Conservation (phyloP, 2,113 vertebrate species). For the Anolis sagrei region DNA sequence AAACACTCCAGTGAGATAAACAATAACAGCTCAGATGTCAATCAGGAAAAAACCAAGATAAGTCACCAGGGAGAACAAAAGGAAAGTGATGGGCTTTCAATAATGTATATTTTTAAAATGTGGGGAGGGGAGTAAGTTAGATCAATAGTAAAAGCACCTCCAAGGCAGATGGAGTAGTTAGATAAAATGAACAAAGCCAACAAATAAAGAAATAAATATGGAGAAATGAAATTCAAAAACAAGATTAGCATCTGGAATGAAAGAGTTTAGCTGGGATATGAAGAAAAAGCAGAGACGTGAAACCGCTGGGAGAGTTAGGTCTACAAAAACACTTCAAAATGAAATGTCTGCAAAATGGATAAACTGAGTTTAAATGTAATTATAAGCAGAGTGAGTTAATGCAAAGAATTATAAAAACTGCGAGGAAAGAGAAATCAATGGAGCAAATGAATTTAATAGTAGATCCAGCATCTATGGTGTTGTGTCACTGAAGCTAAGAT, state of each 20-base stretch:
- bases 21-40: neutral
- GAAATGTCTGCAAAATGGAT: neutral
- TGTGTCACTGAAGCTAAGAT: neutral
- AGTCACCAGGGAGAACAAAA: neutral
- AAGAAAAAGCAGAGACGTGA: neutral
- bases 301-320: neutral
- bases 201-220: neutral
- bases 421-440: neutral
- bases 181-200: slow-evolving; percentile 8
- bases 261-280: too few relatives aligned
- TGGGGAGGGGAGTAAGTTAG: neutral
- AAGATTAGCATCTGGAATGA: neutral
- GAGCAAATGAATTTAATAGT: neutral
- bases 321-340: neutral
- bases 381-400: neutral
- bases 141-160: neutral
- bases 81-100: neutral
- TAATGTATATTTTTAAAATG: neutral
- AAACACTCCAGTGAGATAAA: neutral
- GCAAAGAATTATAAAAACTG: neutral
- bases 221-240: neutral
- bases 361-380: neutral
- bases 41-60: neutral
- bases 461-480: neutral
- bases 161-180: neutral